These are phyloP conservation scores for Pseudopleuronectes americanus DNA, from an alignment of 2,797 vertebrate genomes.

Conservation along the genomic window DNA sequence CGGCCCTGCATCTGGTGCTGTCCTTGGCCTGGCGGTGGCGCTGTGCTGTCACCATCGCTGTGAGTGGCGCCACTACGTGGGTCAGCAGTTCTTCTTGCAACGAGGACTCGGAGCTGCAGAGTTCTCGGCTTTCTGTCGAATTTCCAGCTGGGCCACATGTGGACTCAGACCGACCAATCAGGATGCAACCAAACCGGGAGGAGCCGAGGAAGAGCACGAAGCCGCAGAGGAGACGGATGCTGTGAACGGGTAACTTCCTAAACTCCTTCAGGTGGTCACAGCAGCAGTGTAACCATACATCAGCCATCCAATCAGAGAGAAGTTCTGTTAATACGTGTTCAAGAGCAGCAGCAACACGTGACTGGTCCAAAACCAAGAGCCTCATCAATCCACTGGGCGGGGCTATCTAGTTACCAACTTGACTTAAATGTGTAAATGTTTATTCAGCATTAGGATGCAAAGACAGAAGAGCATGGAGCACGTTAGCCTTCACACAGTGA, in stretches of 20 bases:
- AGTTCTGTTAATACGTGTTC: not conserved
- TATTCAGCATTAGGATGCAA: too few species aligned
- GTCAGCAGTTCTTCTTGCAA: slow-evolving; percentile 89
- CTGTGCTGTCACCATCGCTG: slow-evolving; percentile 98
- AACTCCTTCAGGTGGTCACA: not conserved
- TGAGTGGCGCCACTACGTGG: slow-evolving; percentile 95
- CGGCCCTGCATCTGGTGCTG: slow-evolving; percentile 35
- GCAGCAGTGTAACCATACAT: too few species aligned
- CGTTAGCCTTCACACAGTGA: too few species aligned
- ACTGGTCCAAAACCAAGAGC: too few species aligned
- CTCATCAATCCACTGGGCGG: too few species aligned
- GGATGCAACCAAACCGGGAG: slow-evolving; percentile 18
- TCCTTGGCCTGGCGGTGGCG: slow-evolving; percentile 90
- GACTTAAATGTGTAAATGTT: too few species aligned
- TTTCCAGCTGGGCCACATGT: slow-evolving; percentile 99
- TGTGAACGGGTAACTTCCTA: slow-evolving; percentile 78
- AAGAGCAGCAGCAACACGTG: not conserved
- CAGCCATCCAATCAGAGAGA: too few species aligned
- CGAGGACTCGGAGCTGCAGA: slow-evolving; percentile 87
- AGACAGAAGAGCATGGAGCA: too few species aligned
- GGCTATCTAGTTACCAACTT: too few species aligned
- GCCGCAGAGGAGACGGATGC: slow-evolving; percentile 40
- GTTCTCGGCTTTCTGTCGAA: slow-evolving; percentile 92
- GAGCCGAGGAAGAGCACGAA: slow-evolving; percentile 79
- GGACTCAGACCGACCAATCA: slow-evolving; percentile 79